A percentile compares a stretch with the other conserved stretches of the same genome.
phyloP scores from a whole-genome alignment of 2,888 invertebrate species.

The Xanthorhoe designata region DNA sequence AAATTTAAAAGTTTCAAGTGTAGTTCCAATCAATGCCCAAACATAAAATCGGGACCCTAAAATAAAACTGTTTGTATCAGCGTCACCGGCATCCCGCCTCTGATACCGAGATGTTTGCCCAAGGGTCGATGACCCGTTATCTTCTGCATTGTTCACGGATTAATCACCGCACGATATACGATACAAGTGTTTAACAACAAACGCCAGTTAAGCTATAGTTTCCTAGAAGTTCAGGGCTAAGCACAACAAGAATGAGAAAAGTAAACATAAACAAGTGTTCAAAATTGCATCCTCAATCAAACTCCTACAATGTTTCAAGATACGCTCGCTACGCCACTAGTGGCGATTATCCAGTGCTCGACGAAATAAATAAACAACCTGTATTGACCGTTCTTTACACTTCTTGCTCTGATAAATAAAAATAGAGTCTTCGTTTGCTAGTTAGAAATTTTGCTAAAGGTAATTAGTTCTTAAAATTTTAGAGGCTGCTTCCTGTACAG shows the following conservation, averaged over 20 bases:
- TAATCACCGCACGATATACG: conserved; percentile 17
- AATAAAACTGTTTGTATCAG: conserved; percentile 30
- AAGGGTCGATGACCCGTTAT: conserved; percentile 30
- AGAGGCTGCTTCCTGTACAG: too few species aligned
- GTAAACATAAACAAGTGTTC: neutral
- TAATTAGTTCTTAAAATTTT: too few species aligned
- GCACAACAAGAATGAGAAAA: neutral
- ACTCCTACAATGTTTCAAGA: too few species aligned
- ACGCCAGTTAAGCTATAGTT: neutral
- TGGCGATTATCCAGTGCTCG: too few species aligned
- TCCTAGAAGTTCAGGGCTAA: neutral
- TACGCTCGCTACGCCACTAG: too few species aligned
- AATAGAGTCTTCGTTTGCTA: too few species aligned
- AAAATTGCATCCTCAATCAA: too few species aligned
- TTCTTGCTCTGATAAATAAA: too few species aligned
- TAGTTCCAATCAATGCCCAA: neutral
- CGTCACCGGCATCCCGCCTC: conserved; percentile 28
- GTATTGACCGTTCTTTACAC: too few species aligned
- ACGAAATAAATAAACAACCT: too few species aligned
- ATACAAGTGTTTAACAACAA: neutral
- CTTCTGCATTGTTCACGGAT: conserved; percentile 31
- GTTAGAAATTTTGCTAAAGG: too few species aligned
- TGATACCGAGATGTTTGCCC: conserved; percentile 29
- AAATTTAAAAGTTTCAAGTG: too few species aligned
- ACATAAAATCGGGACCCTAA: conserved; percentile 7